phyloP scores from a whole-genome alignment of 2,888 invertebrate species.

The Blastobasis lacticolella region DNA sequence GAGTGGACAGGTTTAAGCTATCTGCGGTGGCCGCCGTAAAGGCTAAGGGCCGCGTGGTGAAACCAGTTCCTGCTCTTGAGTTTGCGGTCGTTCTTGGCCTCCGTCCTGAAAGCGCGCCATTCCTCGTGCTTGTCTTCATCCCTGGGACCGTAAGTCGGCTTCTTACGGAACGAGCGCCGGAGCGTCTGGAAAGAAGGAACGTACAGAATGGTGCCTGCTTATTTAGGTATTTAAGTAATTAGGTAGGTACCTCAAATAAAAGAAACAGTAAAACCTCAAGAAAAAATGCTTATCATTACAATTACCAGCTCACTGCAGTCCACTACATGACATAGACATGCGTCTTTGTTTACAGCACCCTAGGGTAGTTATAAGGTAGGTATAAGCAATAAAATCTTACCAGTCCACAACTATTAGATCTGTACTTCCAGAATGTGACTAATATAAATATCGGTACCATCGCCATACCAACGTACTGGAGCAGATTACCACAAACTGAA shows the following conservation, averaged over 20 bases:
- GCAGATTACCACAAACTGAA: constrained; percentile 49
- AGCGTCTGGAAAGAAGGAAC: background rate
- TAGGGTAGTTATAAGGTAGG: too few species aligned
- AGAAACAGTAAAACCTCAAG: too few species aligned
- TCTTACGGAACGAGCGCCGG: constrained; percentile 43
- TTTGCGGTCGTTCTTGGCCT: constrained; percentile 50
- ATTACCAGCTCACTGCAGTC: too few species aligned
- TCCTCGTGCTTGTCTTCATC: constrained; percentile 63
- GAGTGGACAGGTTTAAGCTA: background rate
- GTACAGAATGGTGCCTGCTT: background rate
- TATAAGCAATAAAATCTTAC: constrained; percentile 21
- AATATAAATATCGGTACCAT: constrained; percentile 53
- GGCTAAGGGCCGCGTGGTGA: constrained; percentile 46
- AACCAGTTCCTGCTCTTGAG: constrained; percentile 46
- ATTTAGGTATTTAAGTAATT: too few species aligned
- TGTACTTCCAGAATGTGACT: constrained; percentile 47
- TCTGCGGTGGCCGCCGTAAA: constrained; percentile 48
- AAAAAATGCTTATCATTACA: too few species aligned
- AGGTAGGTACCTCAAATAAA: too few species aligned
- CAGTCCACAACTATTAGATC: constrained; percentile 33
- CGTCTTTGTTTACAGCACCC: too few species aligned
- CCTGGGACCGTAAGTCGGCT: constrained; percentile 64
- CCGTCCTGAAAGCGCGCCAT: constrained; percentile 74
- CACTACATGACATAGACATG: too few species aligned
- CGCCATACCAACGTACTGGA: constrained; percentile 57